Conservation (phyloP, 2,113 vertebrate genomes). For the Litocranius walleri region DNA sequence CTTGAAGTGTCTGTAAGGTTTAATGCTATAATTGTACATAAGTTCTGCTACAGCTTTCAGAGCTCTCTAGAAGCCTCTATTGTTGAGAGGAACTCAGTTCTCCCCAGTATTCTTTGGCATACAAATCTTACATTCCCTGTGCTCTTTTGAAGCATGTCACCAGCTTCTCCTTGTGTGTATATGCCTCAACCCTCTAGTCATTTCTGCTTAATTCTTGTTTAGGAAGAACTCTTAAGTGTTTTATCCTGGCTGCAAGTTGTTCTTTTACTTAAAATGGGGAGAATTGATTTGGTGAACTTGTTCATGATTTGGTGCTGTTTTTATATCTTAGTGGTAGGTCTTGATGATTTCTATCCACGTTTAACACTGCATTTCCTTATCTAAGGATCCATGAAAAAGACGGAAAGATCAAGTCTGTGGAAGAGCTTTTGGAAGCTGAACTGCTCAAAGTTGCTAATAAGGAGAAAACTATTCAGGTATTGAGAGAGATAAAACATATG, state of each 20-base stretch:
- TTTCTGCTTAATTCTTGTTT: conserved; percentile 20
- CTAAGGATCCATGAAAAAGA: conserved; percentile 91
- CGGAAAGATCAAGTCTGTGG: conserved; percentile 87
- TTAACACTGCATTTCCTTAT: conserved; percentile 38
- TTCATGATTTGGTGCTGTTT: neutral
- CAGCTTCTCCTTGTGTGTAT: neutral
- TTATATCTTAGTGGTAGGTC: neutral
- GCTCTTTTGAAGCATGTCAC: neutral
- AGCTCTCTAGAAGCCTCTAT: neutral
- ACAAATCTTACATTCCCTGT: neutral
- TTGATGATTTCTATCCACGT: neutral
- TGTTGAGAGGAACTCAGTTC: neutral
- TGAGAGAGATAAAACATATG: neutral
- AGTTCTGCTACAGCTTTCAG: neutral
- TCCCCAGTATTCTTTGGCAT: neutral
- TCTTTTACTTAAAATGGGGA: neutral
- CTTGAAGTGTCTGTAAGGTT: neutral
- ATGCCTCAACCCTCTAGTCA: neutral
- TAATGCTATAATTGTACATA: neutral
- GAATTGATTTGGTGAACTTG: neutral
- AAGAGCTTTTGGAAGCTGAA: conserved; percentile 88
- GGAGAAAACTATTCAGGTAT: conserved; percentile 85
- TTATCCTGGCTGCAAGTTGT: neutral
- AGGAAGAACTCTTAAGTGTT: neutral
- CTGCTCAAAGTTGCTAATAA: conserved; percentile 83